These are phyloP conservation scores for Cygnus buccinator DNA, from an alignment of 2,113 vertebrate genomes.

Conservation along the genomic window DNA sequence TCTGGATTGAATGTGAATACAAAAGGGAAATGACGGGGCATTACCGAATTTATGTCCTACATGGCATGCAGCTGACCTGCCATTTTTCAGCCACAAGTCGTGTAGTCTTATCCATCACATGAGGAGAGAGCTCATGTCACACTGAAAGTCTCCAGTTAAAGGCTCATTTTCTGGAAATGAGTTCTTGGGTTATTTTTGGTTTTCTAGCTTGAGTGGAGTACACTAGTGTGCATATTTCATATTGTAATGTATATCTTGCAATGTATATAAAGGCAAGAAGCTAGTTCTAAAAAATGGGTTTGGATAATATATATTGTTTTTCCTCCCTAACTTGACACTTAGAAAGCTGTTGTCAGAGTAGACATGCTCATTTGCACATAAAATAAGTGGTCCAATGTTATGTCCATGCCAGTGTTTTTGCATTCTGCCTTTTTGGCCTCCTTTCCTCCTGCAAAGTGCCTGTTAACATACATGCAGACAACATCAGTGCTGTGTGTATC, in stretches of 20 bases:
- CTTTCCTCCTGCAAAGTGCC: neutral
- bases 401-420: neutral
- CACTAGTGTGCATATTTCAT: too few species aligned
- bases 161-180: too few species aligned
- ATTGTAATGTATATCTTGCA: too few species aligned
- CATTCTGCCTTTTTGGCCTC: neutral
- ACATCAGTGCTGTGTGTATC: fast-evolving
- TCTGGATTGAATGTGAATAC: neutral
- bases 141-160: too few species aligned
- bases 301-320: neutral
- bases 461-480: neutral
- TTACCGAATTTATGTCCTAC: neutral
- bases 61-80: neutral
- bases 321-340: neutral
- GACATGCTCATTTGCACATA: neutral
- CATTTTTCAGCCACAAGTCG: too few species aligned
- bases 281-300: neutral
- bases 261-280: too few species aligned
- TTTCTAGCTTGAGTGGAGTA: too few species aligned
- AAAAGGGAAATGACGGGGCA: neutral
- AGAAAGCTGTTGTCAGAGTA: neutral
- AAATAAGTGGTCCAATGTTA: neutral
- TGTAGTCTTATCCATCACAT: too few species aligned
- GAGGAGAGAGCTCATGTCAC: too few species aligned
- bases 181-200: too few species aligned